Conservation (phyloP, 2,797 vertebrate species). For the Cirrhinus mrigala region DNA sequence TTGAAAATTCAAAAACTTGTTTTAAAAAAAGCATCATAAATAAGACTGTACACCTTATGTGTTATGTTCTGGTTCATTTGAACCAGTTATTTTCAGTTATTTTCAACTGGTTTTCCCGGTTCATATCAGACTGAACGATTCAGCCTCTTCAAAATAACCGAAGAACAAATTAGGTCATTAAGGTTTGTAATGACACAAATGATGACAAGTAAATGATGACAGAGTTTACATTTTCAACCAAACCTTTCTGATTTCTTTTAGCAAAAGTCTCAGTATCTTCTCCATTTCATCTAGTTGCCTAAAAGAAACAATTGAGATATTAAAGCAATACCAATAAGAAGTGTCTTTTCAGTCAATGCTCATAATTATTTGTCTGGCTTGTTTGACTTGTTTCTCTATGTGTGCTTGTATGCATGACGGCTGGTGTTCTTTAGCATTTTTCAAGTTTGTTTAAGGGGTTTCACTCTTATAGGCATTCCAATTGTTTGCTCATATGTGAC, state of each 20-base stretch:
- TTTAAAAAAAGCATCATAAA: background rate
- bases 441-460: conserved; percentile 40
- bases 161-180: background rate
- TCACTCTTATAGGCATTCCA: background rate
- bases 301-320: background rate
- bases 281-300: background rate
- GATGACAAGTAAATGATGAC: too few species aligned
- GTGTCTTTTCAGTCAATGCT: background rate
- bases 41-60: background rate
- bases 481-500: background rate
- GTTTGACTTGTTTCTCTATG: conserved; percentile 28
- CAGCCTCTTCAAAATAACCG: background rate
- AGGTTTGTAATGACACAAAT: background rate
- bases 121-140: background rate
- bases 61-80: background rate
- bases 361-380: background rate
- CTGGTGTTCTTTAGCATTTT: background rate
- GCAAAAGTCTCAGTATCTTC: background rate
- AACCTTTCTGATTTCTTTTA: background rate
- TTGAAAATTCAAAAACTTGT: too few species aligned
- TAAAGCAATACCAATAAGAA: background rate
- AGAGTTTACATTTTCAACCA: background rate
- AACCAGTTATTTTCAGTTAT: background rate
- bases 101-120: background rate
- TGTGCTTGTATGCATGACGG: conserved; percentile 28